These are phyloP conservation scores for Tetrao urogallus DNA, from an alignment of 2,113 vertebrate genomes.

Conservation along the genomic window DNA sequence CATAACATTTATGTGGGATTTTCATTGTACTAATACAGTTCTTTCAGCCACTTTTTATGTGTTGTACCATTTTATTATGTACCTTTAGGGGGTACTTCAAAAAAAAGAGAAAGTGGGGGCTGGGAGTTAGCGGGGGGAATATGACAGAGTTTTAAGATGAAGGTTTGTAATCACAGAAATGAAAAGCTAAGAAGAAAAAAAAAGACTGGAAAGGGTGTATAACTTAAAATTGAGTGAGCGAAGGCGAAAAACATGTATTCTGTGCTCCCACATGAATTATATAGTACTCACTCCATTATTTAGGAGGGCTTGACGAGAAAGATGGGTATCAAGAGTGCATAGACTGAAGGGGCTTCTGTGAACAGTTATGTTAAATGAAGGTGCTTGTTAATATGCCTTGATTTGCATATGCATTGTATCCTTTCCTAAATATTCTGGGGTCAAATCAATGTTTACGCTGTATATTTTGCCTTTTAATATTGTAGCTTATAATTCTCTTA, in stretches of 20 bases:
- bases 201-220: neutral
- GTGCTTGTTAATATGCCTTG: constrained; percentile 24
- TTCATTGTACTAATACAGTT: constrained; percentile 65
- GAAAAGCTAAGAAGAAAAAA: constrained; percentile 28
- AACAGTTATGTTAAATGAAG: constrained; percentile 31
- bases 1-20: constrained; percentile 73
- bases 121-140: neutral
- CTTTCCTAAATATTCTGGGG: constrained; percentile 24
- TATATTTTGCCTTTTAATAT: constrained; percentile 28
- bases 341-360: neutral
- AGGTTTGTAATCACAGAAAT: constrained; percentile 60
- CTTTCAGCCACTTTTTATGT: constrained; percentile 59
- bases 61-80: constrained; percentile 41
- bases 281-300: constrained; percentile 18
- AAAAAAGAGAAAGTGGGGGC: constrained; percentile 32
- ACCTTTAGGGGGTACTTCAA: constrained; percentile 28
- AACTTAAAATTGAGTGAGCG: constrained; percentile 10
- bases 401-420: constrained; percentile 31
- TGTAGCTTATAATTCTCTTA: constrained; percentile 41
- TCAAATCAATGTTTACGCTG: constrained; percentile 29
- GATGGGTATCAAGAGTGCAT: neutral
- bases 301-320: neutral
- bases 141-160: constrained; percentile 17
- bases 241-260: neutral
- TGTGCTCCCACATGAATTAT: neutral